Percentiles rank a stretch among this genome's conserved stretches.
phyloP scores from a whole-genome alignment of 1,140 invertebrate species.

The Lasaia peninsularis region DNA sequence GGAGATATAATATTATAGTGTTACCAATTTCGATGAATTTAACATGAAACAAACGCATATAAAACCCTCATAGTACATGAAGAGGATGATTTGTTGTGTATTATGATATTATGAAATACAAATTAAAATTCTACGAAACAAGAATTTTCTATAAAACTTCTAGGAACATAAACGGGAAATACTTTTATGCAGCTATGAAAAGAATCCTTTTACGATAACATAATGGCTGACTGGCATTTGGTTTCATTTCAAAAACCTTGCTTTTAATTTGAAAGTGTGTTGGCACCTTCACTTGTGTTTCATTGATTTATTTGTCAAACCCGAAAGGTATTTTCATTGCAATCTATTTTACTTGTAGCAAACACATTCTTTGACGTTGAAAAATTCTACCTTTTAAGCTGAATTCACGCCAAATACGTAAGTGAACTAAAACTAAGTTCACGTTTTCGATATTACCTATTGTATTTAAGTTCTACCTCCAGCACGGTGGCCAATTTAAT shows the following conservation, averaged over 20 bases:
- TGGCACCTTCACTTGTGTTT: neutral
- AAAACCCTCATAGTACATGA: too few species aligned
- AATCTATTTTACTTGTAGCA: neutral
- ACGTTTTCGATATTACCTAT: neutral
- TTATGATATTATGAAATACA: too few species aligned
- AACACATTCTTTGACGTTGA: conserved; percentile 1
- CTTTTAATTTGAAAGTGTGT: neutral
- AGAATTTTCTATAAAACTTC: neutral
- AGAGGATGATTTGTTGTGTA: too few species aligned
- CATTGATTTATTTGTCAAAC: neutral
- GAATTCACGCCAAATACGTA: neutral
- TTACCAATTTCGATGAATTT: too few species aligned
- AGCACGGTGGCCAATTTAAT: too few species aligned
- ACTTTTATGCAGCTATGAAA: neutral
- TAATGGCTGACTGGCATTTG: neutral
- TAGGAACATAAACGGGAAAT: neutral
- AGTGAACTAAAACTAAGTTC: neutral
- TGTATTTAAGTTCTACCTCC: neutral
- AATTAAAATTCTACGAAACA: too few species aligned
- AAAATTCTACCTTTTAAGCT: conserved; percentile 1
- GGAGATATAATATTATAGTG: too few species aligned
- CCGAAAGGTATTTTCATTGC: neutral
- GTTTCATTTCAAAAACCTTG: conserved; percentile 1
- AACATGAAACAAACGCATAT: too few species aligned
- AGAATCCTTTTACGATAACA: neutral